phyloP scores from a whole-genome alignment of 2,797 vertebrate genomes.

The Chaenodraco wilsoni region DNA sequence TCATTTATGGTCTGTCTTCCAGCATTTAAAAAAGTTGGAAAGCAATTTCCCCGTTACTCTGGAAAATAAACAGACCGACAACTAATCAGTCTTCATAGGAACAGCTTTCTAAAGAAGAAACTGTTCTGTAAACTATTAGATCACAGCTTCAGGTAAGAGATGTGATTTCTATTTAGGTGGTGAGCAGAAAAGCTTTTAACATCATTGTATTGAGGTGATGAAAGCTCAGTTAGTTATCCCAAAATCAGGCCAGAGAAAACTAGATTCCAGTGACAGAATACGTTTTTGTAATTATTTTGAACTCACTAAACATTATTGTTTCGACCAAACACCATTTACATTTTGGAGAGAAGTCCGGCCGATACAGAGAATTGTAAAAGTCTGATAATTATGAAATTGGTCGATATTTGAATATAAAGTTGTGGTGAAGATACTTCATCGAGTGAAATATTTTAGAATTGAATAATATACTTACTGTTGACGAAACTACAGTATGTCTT shows the following conservation, averaged over 20 bases:
- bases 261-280: too few relatives aligned
- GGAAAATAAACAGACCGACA: not conserved
- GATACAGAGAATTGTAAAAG: not conserved
- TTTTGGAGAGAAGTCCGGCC: not conserved
- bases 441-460: not conserved
- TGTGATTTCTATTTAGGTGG: too few relatives aligned
- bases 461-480: not conserved
- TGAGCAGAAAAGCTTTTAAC: not conserved
- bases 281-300: too few relatives aligned
- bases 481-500: not conserved
- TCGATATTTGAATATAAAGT: not conserved
- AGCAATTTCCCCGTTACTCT: not conserved
- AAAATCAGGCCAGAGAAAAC: too few relatives aligned
- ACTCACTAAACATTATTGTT: too few relatives aligned
- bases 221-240: too few relatives aligned
- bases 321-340: too few relatives aligned
- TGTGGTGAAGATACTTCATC: not conserved
- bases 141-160: not conserved
- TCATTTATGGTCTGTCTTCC: not conserved
- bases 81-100: slow-evolving; percentile 15
- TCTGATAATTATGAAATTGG: too few relatives aligned
- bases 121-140: not conserved
- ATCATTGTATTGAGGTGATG: not conserved
- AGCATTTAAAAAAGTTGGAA: not conserved
- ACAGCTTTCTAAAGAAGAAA: not conserved